Evolutionary conservation across 1,140 invertebrate genomes (phyloP).

Genomic region (Brachionus paranguensis): DNA sequence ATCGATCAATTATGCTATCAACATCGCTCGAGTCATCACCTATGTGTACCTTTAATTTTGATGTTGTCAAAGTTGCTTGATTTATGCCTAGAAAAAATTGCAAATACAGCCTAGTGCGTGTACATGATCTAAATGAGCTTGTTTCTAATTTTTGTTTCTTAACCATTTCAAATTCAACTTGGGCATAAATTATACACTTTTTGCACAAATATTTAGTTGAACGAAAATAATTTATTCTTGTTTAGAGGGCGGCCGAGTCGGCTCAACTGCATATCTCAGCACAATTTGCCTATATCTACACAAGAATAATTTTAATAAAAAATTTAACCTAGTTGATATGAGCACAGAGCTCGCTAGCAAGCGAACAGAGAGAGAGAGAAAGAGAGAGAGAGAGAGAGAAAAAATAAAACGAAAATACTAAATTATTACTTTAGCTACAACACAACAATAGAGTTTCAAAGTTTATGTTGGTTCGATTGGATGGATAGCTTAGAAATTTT

Average conservation of each 20-base stretch:
- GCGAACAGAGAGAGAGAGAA: neutral
- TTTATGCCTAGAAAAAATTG: neutral
- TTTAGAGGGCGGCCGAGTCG: neutral
- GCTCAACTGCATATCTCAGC: constrained; percentile 9
- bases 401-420: constrained; percentile 7
- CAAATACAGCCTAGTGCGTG: neutral
- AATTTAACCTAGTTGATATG: constrained; percentile 38
- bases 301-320: constrained; percentile 21
- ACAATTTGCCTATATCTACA: constrained; percentile 5
- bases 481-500: constrained; percentile 25
- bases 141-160: neutral
- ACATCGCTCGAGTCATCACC: neutral
- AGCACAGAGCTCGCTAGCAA: neutral
- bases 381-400: neutral
- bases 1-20: neutral
- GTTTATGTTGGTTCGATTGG: constrained; percentile 29
- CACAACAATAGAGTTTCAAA: neutral
- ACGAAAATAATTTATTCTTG: constrained; percentile 28
- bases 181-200: constrained; percentile 19
- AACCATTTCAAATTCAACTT: neutral
- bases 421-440: constrained; percentile 32
- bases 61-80: constrained; percentile 5
- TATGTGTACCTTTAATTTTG: neutral
- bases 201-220: neutral
- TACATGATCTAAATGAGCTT: neutral